phyloP scores from a whole-genome alignment of 2,888 invertebrate genomes.

The Eupithecia tripunctaria region DNA sequence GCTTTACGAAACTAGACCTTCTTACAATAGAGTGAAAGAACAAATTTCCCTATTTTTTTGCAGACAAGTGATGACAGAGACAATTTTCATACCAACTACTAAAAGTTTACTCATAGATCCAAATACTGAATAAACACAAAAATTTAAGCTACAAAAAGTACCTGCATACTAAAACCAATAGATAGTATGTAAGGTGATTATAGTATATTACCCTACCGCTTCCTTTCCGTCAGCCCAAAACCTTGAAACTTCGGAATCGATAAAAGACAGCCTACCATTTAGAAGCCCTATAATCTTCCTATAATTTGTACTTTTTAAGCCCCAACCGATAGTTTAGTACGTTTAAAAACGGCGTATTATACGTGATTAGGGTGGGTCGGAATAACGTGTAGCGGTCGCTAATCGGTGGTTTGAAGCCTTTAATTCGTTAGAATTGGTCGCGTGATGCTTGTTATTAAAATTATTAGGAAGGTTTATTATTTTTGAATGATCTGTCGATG shows the following conservation, averaged over 20 bases:
- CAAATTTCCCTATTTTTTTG: not conserved
- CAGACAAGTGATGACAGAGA: not conserved
- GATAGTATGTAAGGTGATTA: constrained; percentile 1
- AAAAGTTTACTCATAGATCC: not conserved
- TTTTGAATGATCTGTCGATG: constrained; percentile 5
- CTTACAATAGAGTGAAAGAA: not conserved
- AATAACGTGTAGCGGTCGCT: constrained; percentile 46
- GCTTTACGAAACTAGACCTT: not conserved
- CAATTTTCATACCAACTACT: not conserved
- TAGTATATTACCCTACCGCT: constrained; percentile 8
- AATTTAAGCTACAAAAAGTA: not conserved
- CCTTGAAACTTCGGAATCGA: constrained; percentile 37
- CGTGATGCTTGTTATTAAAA: constrained; percentile 17
- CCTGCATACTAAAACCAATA: constrained; percentile 5
- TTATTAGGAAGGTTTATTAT: constrained; percentile 1
- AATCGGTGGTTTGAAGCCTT: constrained; percentile 42
- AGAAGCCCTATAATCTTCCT: constrained; percentile 36
- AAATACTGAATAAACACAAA: not conserved
- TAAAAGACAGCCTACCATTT: constrained; percentile 35
- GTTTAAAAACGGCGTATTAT: constrained; percentile 39
- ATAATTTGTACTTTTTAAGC: constrained; percentile 40
- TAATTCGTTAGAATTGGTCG: constrained; percentile 45
- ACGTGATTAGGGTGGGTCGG: constrained; percentile 46
- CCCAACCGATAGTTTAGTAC: constrained; percentile 42
- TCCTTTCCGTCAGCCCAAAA: constrained; percentile 18